phyloP scores from a whole-genome alignment of 2,113 vertebrate species.

The Dasyornis broadbenti region DNA sequence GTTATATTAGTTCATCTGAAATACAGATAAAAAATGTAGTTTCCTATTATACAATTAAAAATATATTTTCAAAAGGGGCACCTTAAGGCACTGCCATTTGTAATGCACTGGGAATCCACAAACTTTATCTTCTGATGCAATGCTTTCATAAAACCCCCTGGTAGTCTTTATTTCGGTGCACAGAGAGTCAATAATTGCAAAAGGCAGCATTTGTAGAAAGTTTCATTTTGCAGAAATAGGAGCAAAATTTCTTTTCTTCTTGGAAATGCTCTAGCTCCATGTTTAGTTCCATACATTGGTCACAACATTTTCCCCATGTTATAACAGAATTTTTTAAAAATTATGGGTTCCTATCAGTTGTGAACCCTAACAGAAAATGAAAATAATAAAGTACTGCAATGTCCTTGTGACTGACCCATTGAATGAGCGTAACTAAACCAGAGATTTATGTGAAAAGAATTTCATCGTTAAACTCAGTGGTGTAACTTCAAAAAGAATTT shows the following conservation, averaged over 20 bases:
- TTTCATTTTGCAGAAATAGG: neutral
- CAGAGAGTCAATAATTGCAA: neutral
- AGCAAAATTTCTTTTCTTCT: neutral
- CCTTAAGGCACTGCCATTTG: neutral
- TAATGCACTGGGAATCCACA: neutral
- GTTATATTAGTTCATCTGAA: neutral
- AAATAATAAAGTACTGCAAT: neutral
- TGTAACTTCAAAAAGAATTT: neutral
- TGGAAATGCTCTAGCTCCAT: neutral
- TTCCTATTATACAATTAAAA: neutral
- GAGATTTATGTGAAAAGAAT: neutral
- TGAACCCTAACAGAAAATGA: neutral
- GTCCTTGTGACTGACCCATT: neutral
- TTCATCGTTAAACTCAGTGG: neutral
- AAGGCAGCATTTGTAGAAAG: neutral
- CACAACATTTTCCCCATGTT: rapidly evolving
- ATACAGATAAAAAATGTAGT: neutral
- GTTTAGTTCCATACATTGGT: neutral
- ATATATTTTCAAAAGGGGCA: neutral
- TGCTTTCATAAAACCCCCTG: neutral
- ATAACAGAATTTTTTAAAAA: neutral
- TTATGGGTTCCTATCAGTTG: neutral
- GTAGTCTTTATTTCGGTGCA: neutral
- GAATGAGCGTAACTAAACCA: neutral
- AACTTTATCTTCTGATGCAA: neutral